phyloP scores from a whole-genome alignment of 2,888 invertebrate genomes.

The Dryadula phaetusa region DNA sequence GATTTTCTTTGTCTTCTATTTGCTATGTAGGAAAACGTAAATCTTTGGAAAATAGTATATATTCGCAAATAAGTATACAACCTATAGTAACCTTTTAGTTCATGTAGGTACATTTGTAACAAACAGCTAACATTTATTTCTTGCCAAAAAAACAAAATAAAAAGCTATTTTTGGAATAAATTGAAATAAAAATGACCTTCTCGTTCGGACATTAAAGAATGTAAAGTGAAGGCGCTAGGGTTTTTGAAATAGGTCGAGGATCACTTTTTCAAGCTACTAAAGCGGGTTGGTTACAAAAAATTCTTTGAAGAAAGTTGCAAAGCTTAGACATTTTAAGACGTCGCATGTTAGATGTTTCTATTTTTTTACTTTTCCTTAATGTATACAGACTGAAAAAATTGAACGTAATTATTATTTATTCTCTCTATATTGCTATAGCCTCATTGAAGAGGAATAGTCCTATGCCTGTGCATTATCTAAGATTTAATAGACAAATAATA shows the following conservation, averaged over 20 bases:
- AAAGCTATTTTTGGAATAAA: conserved; percentile 4
- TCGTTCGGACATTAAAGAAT: conserved; percentile 24
- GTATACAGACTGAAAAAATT: not conserved
- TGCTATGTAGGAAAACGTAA: no score
- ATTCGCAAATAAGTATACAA: no score
- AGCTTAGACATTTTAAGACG: conserved; percentile 13
- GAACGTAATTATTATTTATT: not conserved
- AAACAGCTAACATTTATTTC: not conserved
- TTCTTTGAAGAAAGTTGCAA: conserved; percentile 20
- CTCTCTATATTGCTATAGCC: not conserved
- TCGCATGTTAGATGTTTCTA: conserved; percentile 1
- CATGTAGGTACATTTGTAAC: not conserved
- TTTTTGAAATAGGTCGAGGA: conserved; percentile 67
- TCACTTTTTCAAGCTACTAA: conserved; percentile 53
- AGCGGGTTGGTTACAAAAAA: conserved; percentile 30
- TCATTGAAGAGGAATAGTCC: not conserved
- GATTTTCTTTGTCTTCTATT: no score
- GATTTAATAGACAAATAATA: conserved; percentile 3
- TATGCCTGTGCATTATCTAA: not conserved
- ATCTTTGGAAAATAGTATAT: no score
- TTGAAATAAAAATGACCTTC: conserved; percentile 18
- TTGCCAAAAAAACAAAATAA: not conserved
- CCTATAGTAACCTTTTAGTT: no score
- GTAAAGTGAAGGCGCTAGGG: conserved; percentile 36
- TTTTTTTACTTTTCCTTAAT: not conserved